A percentile compares a stretch with the other conserved stretches of the same genome.
Evolutionary conservation across 2,888 invertebrate species (phyloP).

Genomic region (Zelleria hepariella): DNA sequence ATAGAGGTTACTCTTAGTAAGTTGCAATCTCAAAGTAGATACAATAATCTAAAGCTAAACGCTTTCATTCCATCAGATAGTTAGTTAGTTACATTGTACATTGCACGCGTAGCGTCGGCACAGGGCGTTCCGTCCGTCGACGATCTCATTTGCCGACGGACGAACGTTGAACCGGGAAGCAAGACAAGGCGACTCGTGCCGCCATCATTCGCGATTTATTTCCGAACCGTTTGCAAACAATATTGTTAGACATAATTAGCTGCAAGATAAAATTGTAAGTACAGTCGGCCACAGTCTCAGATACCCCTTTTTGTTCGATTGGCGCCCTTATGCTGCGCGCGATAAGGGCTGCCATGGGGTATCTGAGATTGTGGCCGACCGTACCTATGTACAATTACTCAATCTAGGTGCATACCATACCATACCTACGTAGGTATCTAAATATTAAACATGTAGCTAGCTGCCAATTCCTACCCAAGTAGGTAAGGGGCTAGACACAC

Average conservation of each 20-base stretch:
- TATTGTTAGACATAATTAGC: not conserved
- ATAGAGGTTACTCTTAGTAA: too few relatives aligned
- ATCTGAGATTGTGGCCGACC: too few relatives aligned
- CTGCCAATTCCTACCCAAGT: too few relatives aligned
- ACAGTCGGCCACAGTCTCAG: not conserved
- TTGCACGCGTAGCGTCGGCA: not conserved
- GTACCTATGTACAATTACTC: too few relatives aligned
- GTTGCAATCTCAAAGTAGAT: too few relatives aligned
- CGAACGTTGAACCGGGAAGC: slow-evolving; percentile 47
- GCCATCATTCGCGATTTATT: not conserved
- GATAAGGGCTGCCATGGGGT: too few relatives aligned
- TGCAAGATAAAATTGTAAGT: not conserved
- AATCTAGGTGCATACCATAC: too few relatives aligned
- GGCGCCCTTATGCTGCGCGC: too few relatives aligned
- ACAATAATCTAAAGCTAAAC: not conserved
- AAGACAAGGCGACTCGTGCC: slow-evolving; percentile 3
- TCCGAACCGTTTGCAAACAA: not conserved
- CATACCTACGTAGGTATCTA: too few relatives aligned
- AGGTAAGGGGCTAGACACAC: too few relatives aligned
- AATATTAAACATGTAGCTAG: too few relatives aligned
- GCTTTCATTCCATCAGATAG: not conserved
- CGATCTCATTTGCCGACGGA: slow-evolving; percentile 32
- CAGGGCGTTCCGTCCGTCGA: slow-evolving; percentile 29
- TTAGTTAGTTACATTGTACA: too few relatives aligned
- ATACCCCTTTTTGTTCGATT: not conserved